Base-by-base conservation (phyloP, 2,888 invertebrate genomes). In the Dolichopus griseipennis region DNA sequence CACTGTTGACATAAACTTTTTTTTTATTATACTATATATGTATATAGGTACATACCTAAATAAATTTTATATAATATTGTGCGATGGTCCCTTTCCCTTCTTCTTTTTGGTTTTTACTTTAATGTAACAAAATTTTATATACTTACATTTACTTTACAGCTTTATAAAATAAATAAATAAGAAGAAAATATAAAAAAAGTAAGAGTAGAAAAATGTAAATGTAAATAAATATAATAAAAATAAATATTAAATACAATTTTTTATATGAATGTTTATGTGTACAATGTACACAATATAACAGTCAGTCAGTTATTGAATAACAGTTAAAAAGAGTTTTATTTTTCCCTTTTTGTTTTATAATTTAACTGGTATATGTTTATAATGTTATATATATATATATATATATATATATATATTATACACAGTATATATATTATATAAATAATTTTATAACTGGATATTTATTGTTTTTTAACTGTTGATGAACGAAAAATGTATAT, bases 191-290 rank as follows among this genome's bases (percentile, higher is more conserved):
- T 9, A 52, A 52, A 52, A 52, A 52, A 12, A 52, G 18, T 18
- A 52, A 52, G 18, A n/a, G n/a, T n/a, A n/a, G 15, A 52, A 37
- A 37, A 52, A 52, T 18, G 18, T 52, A 52, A 52, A 18, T 27
- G 27, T 27, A 52, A 52, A 18, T 52, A 52, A 52, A 52, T n/a
- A n/a, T n/a, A n/a, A n/a, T n/a, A n/a, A n/a, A n/a, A n/a, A n/a
- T 52, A 52, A 52, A 52, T 52, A 52, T 52, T 52, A 52, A 52
- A 52, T 52, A 52, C 52, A 52, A 15, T 52, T 52, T 52, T 18
- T n/a, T n/a, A n/a, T 52, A 52, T 52, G 18, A 18, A 18, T 52
- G 52, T 52, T 37, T 37, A 37, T 37, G 37, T 52, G 52, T 18
- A 18, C 6, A 52, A 52, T 27, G 5, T 52, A 52, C n/a, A 8